These are phyloP conservation scores for Bursaphelenchus okinawaensis DNA, from an alignment of 2,888 invertebrate species.

Conservation along the genomic window DNA sequence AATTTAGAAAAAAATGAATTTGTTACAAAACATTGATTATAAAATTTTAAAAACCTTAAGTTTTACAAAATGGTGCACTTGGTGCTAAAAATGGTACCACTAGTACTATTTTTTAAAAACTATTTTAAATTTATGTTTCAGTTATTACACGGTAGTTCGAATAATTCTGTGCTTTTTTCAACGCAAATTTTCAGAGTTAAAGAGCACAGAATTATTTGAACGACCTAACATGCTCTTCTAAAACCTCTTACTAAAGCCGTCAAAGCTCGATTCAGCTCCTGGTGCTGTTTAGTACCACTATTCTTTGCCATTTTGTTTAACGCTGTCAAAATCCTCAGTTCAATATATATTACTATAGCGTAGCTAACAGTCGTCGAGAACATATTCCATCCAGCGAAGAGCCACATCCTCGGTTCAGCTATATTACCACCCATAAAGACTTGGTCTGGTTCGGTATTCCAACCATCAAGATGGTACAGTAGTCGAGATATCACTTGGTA, in stretches of 20 bases:
- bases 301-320: not conserved
- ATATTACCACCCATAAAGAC: not conserved
- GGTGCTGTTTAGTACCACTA: not conserved
- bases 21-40: no score
- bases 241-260: not conserved
- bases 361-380: not conserved
- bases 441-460: not conserved
- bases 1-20: no score
- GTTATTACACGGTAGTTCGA: no score
- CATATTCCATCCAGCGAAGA: not conserved
- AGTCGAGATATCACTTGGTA: not conserved
- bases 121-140: no score
- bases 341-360: not conserved
- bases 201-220: no score
- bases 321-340: not conserved
- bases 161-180: no score
- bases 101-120: no score
- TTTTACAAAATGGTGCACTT: no score
- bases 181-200: no score
- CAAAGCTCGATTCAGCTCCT: not conserved
- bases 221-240: no score
- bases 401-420: not conserved
- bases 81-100: no score
- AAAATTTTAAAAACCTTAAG: no score
- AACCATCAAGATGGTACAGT: not conserved